These are phyloP conservation scores for Antheraea pernyi DNA, from an alignment of 1,140 invertebrate genomes.

Conservation along the genomic window DNA sequence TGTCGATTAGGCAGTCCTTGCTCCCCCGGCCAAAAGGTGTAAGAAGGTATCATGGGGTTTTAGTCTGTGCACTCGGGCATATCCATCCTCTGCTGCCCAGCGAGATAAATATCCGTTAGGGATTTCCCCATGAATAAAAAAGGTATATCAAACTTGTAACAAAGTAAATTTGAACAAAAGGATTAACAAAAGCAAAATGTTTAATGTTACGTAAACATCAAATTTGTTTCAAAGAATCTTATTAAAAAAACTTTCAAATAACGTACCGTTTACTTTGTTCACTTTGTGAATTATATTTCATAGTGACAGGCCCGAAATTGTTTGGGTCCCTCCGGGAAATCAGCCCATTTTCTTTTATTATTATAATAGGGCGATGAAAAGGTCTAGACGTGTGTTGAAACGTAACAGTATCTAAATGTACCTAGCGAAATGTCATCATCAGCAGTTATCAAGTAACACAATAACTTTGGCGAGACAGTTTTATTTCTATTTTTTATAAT, in stretches of 20 bases:
- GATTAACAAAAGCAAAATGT: neutral
- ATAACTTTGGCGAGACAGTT: too few relatives aligned
- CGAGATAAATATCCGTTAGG: too few relatives aligned
- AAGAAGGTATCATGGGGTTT: too few relatives aligned
- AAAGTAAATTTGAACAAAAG: neutral
- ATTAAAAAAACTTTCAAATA: neutral
- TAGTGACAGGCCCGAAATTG: neutral
- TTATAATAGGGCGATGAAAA: neutral
- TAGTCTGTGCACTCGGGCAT: too few relatives aligned
- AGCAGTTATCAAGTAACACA: too few relatives aligned
- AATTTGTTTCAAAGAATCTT: neutral
- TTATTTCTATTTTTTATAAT: too few relatives aligned
- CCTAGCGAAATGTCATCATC: neutral
- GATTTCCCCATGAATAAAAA: too few relatives aligned
- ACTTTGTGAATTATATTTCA: constrained; percentile 1
- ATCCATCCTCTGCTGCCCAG: too few relatives aligned
- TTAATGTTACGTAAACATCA: neutral
- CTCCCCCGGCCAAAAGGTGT: too few relatives aligned
- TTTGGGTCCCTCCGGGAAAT: constrained; percentile 1
- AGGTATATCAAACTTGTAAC: too few relatives aligned
- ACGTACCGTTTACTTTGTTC: neutral
- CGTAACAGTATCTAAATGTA: neutral
- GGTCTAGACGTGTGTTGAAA: constrained; percentile 3
- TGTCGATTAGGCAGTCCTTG: too few relatives aligned
- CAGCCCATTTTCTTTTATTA: constrained; percentile 3